Base-by-base conservation (phyloP, 2,888 invertebrate genomes). In the Calameuta idolon region DNA sequence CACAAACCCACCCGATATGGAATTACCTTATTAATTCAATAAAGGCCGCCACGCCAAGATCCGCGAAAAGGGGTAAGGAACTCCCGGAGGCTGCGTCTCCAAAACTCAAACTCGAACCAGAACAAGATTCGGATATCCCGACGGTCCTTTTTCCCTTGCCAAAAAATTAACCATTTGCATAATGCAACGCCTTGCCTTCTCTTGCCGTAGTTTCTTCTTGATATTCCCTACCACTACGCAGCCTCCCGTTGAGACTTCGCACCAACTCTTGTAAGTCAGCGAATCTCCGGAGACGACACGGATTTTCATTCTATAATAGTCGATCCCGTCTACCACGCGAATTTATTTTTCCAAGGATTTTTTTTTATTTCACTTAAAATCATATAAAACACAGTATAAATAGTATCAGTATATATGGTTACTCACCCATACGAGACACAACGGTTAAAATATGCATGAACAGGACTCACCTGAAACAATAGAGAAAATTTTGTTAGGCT, bases 401-500 rank as follows among this genome's bases (percentile, higher is more conserved):
- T 55, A 55, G 55, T 5, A 23, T 55, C 55, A 23, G 55, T 5
- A 15, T 9, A 23, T 40, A 40, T 23, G 2, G 15, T 71, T 30
- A 71, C 71, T 71, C 71, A 71, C 71, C 34, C 34, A n/a, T 12
- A 15, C 15, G 71, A 15, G 55, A 55, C 1, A 55, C 55, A 55
- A 55, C 23, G 68, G 40, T 71, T 80, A 79, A 83, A 83, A 81
- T 82, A 80, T 81, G 69, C 76, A 79, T 73, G 77, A 81, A 77
- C 78, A 80, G 74, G 76, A 84, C 84, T 86, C 79, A 85, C 85
- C 83, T 84, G 85, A 69, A 84, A 86, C 83, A 84, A 83, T 83
- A 75, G 34, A 82, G 81, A 76, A 81, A 77, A 81, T 71, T 80
- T 81, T 81, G 80, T 84, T 84, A 81, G 76, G 78, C 23, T 55